phyloP scores from a whole-genome alignment of 2,113 vertebrate genomes.

The Psammodynastes pulverulentus region DNA sequence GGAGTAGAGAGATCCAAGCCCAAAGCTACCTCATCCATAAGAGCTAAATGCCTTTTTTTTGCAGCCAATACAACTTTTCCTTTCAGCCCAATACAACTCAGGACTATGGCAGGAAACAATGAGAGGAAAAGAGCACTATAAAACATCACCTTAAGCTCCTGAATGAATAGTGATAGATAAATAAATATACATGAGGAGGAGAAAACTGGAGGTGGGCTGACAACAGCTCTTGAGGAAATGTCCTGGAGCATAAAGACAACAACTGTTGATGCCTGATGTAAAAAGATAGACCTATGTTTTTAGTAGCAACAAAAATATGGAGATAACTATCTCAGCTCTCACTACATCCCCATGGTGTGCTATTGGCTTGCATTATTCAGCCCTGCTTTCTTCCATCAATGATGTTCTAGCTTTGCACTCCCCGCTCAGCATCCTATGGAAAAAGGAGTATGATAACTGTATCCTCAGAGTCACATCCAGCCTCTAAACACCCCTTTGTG shows the following conservation, averaged over 20 bases:
- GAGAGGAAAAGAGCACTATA: not conserved
- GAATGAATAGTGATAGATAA: not conserved
- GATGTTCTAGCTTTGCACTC: not conserved
- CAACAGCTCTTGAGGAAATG: not conserved
- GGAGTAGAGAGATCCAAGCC: not conserved
- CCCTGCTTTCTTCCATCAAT: not conserved
- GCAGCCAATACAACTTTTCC: not conserved
- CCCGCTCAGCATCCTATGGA: not conserved
- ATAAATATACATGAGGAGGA: conserved; percentile 5
- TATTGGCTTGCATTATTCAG: not conserved
- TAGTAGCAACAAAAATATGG: not conserved
- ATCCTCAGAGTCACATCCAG: not conserved
- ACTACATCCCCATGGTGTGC: not conserved
- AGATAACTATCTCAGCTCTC: not conserved
- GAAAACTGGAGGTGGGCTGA: not conserved
- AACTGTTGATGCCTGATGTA: not conserved
- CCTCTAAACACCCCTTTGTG: not conserved
- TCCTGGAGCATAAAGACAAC: not conserved
- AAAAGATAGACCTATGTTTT: not conserved
- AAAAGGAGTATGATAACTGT: not conserved
- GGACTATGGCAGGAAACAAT: not conserved
- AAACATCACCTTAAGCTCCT: not conserved
- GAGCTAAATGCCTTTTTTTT: not conserved
- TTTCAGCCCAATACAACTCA: not conserved
- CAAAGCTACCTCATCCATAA: not conserved